A percentile compares a stretch with the other conserved stretches of the same genome.
Evolutionary conservation across 2,113 vertebrate genomes (phyloP).

Genomic region (Stegostoma tigrinum): DNA sequence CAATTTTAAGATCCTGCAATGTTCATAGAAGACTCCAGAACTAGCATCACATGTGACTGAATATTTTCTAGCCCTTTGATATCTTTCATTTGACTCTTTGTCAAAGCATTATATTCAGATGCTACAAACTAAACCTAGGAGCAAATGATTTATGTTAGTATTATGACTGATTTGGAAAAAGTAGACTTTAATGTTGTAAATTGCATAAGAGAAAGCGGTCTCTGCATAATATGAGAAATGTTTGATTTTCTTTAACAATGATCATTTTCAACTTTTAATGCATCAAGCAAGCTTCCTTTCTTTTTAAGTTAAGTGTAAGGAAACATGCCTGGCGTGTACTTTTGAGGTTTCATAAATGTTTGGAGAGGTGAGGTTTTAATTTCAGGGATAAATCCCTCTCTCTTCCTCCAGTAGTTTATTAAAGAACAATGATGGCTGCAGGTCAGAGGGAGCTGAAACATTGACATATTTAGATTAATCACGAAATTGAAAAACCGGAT

Average conservation of each 20-base stretch:
- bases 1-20: not conserved
- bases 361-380: not conserved
- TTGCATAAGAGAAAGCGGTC: not conserved
- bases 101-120: not conserved
- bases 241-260: not conserved
- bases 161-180: not conserved
- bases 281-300: not conserved
- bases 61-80: not conserved
- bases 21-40: not conserved
- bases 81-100: not conserved
- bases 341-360: not conserved
- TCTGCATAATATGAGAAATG: not conserved
- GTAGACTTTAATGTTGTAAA: not conserved
- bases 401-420: not conserved
- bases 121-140: not conserved
- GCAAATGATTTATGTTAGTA: not conserved
- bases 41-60: not conserved
- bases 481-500: not conserved
- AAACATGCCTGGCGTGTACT: not conserved
- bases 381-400: not conserved
- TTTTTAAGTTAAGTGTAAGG: not conserved
- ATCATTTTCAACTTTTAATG: not conserved
- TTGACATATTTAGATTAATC: not conserved
- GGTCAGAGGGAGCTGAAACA: not conserved
- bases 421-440: not conserved